Evolutionary conservation across 2,797 vertebrate genomes (phyloP).

Genomic region (Coregonus suidteri): DNA sequence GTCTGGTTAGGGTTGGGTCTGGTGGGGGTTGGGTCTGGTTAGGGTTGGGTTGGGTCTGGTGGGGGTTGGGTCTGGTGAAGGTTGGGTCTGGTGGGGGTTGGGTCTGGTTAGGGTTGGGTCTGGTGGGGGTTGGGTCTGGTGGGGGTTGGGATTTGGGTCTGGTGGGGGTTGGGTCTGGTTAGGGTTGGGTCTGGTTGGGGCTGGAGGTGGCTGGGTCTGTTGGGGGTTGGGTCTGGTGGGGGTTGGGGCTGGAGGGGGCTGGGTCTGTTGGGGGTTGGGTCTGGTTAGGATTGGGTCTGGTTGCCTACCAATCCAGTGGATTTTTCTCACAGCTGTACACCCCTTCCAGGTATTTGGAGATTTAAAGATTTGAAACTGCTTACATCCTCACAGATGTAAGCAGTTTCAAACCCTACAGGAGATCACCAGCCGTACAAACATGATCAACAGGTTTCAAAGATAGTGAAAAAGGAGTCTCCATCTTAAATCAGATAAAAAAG

Average conservation of each 20-base stretch:
- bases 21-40: too few relatives aligned
- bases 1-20: too few relatives aligned
- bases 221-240: background rate
- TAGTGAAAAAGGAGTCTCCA: background rate
- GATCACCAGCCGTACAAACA: background rate
- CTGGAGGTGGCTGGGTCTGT: too few relatives aligned
- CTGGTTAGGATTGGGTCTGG: background rate
- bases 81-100: too few relatives aligned
- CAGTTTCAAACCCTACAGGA: conserved; percentile 70
- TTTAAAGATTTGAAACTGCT: background rate
- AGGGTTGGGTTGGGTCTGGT: too few relatives aligned
- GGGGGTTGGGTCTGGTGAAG: too few relatives aligned
- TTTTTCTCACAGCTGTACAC: conserved; percentile 77
- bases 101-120: too few relatives aligned
- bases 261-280: background rate
- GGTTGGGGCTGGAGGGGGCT: too few relatives aligned
- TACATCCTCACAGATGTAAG: conserved; percentile 67
- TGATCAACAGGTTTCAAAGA: background rate
- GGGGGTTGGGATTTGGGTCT: too few relatives aligned
- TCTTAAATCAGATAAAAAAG: background rate
- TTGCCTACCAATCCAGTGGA: conserved; percentile 51
- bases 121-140: too few relatives aligned
- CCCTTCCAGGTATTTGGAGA: conserved; percentile 78
- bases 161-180: too few relatives aligned
- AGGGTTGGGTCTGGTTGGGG: too few relatives aligned